Evolutionary conservation across 2,888 invertebrate species (phyloP).

Genomic region (Platerodrilus igneus): DNA sequence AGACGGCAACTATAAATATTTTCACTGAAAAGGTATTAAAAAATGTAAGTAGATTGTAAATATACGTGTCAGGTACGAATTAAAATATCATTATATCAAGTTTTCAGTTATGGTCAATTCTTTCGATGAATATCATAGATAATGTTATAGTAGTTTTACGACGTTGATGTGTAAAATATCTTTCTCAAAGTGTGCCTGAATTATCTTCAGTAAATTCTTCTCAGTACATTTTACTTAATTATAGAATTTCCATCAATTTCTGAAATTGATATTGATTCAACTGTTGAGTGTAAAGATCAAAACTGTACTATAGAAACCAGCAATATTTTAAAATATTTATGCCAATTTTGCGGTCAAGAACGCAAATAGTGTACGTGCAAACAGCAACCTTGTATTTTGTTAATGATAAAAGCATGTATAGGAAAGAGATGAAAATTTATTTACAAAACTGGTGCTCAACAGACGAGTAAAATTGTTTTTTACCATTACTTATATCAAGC

Average conservation of each 20-base stretch:
- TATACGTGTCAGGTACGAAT: slow-evolving; percentile 15
- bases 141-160: slow-evolving; percentile 19
- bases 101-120: slow-evolving; percentile 10
- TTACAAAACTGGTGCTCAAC: slow-evolving; percentile 16
- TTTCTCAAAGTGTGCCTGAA: background rate
- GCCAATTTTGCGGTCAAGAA: slow-evolving; percentile 15
- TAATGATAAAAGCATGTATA: too few species aligned
- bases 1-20: slow-evolving; percentile 14
- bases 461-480: slow-evolving; percentile 4
- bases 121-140: slow-evolving; percentile 19
- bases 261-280: background rate
- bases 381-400: slow-evolving; percentile 17
- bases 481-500: slow-evolving; percentile 8
- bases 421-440: slow-evolving; percentile 16
- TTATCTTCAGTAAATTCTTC: slow-evolving; percentile 1
- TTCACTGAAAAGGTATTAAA: slow-evolving; percentile 10
- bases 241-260: background rate
- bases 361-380: slow-evolving; percentile 16
- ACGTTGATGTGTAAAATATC: slow-evolving; percentile 20
- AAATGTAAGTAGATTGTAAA: slow-evolving; percentile 11
- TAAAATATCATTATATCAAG: slow-evolving; percentile 10
- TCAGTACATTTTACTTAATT: background rate
- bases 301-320: slow-evolving; percentile 1
- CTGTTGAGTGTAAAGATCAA: too few species aligned
- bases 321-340: slow-evolving; percentile 12